Conservation (phyloP, 1,140 invertebrate species). For the Drosophila trapezifrons region DNA sequence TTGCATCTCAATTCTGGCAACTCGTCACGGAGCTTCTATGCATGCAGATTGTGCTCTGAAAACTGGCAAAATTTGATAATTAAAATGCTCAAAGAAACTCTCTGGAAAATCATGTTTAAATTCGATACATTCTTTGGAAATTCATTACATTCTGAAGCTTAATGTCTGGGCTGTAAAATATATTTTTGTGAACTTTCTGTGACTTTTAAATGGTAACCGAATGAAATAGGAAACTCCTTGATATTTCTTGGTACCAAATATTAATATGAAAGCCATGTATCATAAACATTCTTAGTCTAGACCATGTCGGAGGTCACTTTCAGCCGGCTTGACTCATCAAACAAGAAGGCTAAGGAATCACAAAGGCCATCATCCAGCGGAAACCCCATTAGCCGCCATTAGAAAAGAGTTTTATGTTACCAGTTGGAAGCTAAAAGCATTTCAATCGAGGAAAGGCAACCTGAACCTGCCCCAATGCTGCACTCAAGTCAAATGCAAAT, state of each 20-base stretch:
- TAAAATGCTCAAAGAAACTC: background rate
- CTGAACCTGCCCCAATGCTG: constrained; percentile 48
- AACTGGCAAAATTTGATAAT: background rate
- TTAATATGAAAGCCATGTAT: background rate
- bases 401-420: constrained; percentile 65
- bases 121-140: background rate
- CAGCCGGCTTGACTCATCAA: constrained; percentile 21
- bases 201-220: too few species aligned
- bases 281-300: background rate
- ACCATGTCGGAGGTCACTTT: too few species aligned
- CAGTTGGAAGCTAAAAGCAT: constrained; percentile 49
- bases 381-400: constrained; percentile 67
- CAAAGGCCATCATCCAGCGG: constrained; percentile 4
- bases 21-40: background rate
- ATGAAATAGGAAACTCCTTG: too few species aligned
- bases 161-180: background rate
- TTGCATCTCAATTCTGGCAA: constrained; percentile 6
- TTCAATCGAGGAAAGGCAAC: constrained; percentile 11
- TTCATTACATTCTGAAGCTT: background rate
- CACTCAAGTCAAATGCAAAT: constrained; percentile 62
- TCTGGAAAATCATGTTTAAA: too few species aligned
- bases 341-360: constrained; percentile 2
- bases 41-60: constrained; percentile 10
- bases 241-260: background rate
- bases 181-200: background rate